Base-by-base conservation (phyloP, 2,888 invertebrate genomes). In the Nemotelus nigrinus region DNA sequence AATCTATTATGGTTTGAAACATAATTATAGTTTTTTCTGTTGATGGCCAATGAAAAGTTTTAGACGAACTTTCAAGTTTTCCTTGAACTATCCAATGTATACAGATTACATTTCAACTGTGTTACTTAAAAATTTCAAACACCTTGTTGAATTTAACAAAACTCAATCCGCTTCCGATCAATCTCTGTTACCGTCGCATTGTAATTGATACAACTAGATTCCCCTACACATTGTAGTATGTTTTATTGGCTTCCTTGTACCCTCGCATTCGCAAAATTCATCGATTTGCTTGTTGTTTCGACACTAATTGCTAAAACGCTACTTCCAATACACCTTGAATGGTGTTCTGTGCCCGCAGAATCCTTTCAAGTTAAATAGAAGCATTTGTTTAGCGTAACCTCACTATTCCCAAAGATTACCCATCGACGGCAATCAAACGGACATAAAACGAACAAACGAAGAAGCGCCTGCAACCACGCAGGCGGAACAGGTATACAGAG, bases 221-320 rank as follows among this genome's bases (percentile, higher is more conserved):
- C 67, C 39, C 67, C n/a, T 2, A 55, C 3, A 43, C 39, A 53
- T 50, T 44, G 76, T 68, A 75, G 71, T 79, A 77, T 79, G 79
- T 79, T 79, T 79, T 79, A 79, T 77, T 79, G 76, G 77, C 64
- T 75, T 79, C 74, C 71, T 68, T 68, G 65, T 75, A 77, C 68
- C 71, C 68, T 58, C 60, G 60, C 70, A 58, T 63, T 74, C 63
- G 60, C 60, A 75, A 75, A 76, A 79, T 79, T 79, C 77, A 68
- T 79, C 79, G 67, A 74, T 77, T 79, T 68, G 74, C 63, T 60
- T 4, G 74, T 74, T 60, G 74, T 74, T 74, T 74, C 74, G 63
- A 63, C 74, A 74, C 63, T 74, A 74, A 74, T 74, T 74, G 60
- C 63, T 63, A 74, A 48, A 50, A 63, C 63, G 74, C 50, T 39